A percentile compares a stretch with the other conserved stretches of the same genome.
These are phyloP conservation scores for Spatula clypeata DNA, from an alignment of 2,797 vertebrate species.

Conservation along the genomic window DNA sequence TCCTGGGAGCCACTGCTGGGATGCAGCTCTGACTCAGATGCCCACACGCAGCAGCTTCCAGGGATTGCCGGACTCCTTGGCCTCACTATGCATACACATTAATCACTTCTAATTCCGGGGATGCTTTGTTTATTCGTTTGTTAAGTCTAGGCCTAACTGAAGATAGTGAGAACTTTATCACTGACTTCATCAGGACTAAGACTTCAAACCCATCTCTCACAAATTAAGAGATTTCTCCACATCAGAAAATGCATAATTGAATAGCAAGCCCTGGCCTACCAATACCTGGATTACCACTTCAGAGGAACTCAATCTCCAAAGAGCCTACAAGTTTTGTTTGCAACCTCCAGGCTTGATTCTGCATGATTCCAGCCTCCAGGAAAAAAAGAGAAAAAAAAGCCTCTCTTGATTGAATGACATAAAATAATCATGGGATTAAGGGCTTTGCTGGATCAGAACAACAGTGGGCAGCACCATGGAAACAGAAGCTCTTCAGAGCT, in stretches of 20 bases:
- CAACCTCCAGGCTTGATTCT: background rate
- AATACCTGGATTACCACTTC: background rate
- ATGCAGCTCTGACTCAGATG: fast-evolving
- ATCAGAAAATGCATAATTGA: background rate
- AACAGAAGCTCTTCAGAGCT: background rate
- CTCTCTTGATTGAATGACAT: background rate
- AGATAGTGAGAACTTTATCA: background rate
- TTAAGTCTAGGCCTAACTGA: background rate
- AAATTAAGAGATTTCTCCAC: background rate
- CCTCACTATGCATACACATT: background rate
- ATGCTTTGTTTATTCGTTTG: background rate
- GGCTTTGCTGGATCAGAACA: background rate
- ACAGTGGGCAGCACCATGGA: background rate
- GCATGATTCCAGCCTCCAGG: background rate
- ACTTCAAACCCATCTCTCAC: background rate
- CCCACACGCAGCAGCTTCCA: background rate
- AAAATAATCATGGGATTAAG: slow-evolving; percentile 18
- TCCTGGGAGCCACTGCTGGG: background rate
- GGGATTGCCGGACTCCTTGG: background rate
- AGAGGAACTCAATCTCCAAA: background rate
- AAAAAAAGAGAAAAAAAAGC: background rate
- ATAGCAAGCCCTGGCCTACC: background rate
- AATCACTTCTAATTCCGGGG: background rate
- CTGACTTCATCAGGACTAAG: background rate
- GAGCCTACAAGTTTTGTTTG: background rate